Percentiles rank a stretch among this genome's conserved stretches.
Conservation (phyloP, 2,113 vertebrate species). For the Petrocephalus zakoni region DNA sequence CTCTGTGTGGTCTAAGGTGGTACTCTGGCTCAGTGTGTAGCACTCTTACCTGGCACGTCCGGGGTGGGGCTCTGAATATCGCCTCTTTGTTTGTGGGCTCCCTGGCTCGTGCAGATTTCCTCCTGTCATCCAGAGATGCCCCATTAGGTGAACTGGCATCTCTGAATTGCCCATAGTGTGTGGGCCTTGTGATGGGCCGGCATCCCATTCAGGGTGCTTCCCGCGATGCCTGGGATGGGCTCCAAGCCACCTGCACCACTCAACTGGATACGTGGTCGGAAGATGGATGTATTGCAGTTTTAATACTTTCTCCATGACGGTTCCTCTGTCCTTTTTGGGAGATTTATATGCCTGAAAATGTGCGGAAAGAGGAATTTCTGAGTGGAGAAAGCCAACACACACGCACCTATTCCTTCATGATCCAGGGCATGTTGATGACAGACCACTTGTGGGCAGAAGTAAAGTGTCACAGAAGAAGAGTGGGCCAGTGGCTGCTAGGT, state of each 20-base stretch:
- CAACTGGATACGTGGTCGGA: neutral
- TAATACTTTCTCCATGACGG: neutral
- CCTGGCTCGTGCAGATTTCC: neutral
- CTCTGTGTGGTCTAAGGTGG: neutral
- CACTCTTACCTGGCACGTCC: neutral
- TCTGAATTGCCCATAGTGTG: neutral
- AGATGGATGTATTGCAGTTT: neutral
- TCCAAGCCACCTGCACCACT: neutral
- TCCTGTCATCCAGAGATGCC: neutral
- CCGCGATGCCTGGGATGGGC: neutral
- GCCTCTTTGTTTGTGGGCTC: neutral
- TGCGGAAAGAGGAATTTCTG: neutral
- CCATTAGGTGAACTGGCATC: neutral
- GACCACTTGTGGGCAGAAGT: neutral
- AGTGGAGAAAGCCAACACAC: neutral
- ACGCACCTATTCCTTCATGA: neutral
- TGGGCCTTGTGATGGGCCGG: neutral
- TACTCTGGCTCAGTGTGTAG: neutral
- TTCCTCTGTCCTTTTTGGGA: neutral
- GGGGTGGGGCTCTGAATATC: neutral
- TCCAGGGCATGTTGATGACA: neutral
- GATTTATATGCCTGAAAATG: neutral
- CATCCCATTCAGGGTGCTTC: neutral
- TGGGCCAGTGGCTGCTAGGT: neutral
- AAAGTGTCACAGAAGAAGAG: neutral